phyloP scores from a whole-genome alignment of 1,140 invertebrate species.

The Sarcophaga peregrina region DNA sequence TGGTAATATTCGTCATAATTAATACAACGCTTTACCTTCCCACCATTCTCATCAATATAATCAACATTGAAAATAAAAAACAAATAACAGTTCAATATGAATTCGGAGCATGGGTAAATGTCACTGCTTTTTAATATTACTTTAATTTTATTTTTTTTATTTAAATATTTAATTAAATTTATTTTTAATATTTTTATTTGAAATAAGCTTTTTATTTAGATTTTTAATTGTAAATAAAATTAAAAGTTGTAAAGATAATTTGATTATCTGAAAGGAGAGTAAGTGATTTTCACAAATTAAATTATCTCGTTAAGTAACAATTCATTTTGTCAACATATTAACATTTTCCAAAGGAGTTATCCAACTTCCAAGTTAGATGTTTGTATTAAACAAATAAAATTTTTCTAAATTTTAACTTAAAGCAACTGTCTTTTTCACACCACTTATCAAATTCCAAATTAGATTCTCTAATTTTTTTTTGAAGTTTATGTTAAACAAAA shows the following conservation, averaged over 20 bases:
- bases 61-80: constrained; percentile 36
- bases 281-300: background rate
- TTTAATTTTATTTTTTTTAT: constrained; percentile 26
- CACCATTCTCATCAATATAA: constrained; percentile 10
- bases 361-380: too few species aligned
- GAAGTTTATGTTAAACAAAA: too few species aligned
- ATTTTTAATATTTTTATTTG: background rate
- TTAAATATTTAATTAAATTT: background rate
- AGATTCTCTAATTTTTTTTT: too few species aligned
- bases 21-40: background rate
- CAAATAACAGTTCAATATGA: constrained; percentile 63
- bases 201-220: background rate
- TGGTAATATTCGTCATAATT: constrained; percentile 1
- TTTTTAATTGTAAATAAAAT: background rate
- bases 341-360: too few species aligned
- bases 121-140: constrained; percentile 25
- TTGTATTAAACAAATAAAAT: too few species aligned
- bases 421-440: too few species aligned
- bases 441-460: too few species aligned
- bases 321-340: too few species aligned
- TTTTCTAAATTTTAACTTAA: too few species aligned
- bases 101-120: constrained; percentile 66
- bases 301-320: too few species aligned
- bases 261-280: too few species aligned
- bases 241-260: too few species aligned